Evolutionary conservation across 1,140 invertebrate genomes (phyloP).

Genomic region (Apis dorsata): DNA sequence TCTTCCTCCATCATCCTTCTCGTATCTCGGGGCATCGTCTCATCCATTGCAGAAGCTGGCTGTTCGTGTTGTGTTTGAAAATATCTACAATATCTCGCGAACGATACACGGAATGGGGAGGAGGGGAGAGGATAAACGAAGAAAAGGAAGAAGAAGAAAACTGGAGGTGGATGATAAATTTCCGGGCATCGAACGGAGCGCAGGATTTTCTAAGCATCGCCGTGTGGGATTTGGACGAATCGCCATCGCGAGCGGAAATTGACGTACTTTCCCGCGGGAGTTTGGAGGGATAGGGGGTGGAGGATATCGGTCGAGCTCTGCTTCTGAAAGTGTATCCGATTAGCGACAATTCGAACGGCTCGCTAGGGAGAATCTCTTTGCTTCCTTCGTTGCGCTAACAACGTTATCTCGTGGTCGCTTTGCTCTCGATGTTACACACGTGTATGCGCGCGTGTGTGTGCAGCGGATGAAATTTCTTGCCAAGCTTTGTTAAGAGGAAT

Average conservation of each 20-base stretch:
- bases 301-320: conserved; percentile 23
- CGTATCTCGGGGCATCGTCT: background rate
- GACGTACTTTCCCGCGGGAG: conserved; percentile 48
- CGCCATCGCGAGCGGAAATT: conserved; percentile 48
- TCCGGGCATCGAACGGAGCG: conserved; percentile 6
- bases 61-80: conserved; percentile 27
- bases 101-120: background rate
- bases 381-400: conserved; percentile 20
- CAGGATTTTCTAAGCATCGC: conserved; percentile 4
- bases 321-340: conserved; percentile 48
- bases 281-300: conserved; percentile 14
- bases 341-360: conserved; percentile 46
- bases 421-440: background rate
- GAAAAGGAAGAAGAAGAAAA: background rate
- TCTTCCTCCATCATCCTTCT: background rate
- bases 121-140: background rate
- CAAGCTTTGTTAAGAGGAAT: background rate
- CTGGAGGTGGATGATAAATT: conserved; percentile 32
- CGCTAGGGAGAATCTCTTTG: conserved; percentile 15
- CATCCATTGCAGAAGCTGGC: background rate
- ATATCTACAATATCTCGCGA: conserved; percentile 23
- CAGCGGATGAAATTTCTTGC: background rate
- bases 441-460: background rate
- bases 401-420: conserved; percentile 8
- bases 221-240: conserved; percentile 43